Conservation (phyloP, 2,888 invertebrate species). For the Lissocephala sabroskyi region DNA sequence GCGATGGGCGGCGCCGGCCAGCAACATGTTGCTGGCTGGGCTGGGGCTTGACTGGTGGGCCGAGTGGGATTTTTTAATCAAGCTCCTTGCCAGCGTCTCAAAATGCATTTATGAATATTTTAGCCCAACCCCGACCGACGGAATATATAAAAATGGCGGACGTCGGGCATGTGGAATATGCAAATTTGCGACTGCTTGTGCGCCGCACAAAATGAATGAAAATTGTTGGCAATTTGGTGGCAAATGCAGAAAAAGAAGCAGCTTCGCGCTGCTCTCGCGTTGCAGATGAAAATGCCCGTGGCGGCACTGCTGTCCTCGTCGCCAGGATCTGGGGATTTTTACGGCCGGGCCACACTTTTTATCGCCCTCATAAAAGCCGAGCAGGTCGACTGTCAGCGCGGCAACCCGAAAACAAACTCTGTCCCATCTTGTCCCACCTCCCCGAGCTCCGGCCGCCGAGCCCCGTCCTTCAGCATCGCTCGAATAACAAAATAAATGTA, state of each 20-base stretch:
- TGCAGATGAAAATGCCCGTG: no score
- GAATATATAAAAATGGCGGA: conserved; percentile 36
- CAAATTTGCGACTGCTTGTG: conserved; percentile 36
- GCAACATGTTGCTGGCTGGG: conserved; percentile 3
- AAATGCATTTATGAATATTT: conserved; percentile 47
- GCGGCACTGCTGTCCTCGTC: no score
- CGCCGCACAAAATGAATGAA: conserved; percentile 54
- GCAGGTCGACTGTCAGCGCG: conserved; percentile 3
- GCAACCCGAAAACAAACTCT: conserved; percentile 48
- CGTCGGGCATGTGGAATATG: conserved; percentile 43
- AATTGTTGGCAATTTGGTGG: conserved; percentile 64
- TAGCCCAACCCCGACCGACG: conserved; percentile 27
- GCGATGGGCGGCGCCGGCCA: neutral
- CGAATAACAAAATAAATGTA: no score
- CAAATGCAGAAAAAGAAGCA: conserved; percentile 44
- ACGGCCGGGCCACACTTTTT: no score
- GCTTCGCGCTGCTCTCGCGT: no score
- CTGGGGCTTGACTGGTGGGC: no score
- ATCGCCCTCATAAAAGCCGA: conserved; percentile 50
- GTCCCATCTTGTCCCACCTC: no score
- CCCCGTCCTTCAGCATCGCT: no score
- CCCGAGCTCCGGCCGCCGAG: no score
- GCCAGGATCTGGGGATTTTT: conserved; percentile 24
- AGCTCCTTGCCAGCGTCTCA: conserved; percentile 5
- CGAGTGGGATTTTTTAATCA: conserved; percentile 8